phyloP scores from a whole-genome alignment of 2,888 invertebrate genomes.

The Copidosoma aretas region DNA sequence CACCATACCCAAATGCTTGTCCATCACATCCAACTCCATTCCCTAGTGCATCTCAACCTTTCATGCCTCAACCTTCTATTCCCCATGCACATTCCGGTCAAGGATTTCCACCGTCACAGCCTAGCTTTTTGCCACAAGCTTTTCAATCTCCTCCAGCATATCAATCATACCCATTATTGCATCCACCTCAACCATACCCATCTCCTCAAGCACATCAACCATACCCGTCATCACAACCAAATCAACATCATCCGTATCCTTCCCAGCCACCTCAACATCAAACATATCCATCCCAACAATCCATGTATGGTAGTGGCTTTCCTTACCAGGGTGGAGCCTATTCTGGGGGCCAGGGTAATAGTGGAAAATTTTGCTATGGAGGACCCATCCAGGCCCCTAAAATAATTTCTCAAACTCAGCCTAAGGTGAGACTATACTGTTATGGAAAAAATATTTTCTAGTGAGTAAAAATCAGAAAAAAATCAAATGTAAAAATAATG shows the following conservation, averaged over 20 bases:
- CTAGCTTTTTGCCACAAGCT: too few relatives aligned
- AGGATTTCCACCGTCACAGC: conserved; percentile 36
- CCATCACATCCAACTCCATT: conserved; percentile 38
- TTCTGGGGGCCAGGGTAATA: conserved; percentile 57
- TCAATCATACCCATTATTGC: conserved; percentile 50
- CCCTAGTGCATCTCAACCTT: conserved; percentile 32
- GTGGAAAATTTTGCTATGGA: conserved; percentile 47
- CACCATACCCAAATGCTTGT: conserved; percentile 44
- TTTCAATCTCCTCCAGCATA: conserved; percentile 22
- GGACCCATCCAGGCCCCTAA: conserved; percentile 55
- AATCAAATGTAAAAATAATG: not conserved
- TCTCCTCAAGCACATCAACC: conserved; percentile 30
- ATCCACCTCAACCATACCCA: conserved; percentile 43
- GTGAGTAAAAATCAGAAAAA: conserved; percentile 21
- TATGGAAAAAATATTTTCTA: conserved; percentile 15
- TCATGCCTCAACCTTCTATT: conserved; percentile 27
- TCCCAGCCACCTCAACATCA: conserved; percentile 35
- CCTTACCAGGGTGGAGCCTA: conserved; percentile 50
- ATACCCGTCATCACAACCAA: conserved; percentile 38
- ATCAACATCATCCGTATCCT: conserved; percentile 24
- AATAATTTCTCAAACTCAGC: conserved; percentile 43
- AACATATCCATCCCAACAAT: conserved; percentile 41
- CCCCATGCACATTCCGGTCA: conserved; percentile 36
- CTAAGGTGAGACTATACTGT: conserved; percentile 55
- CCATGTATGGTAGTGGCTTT: conserved; percentile 37